Conservation (phyloP, 1,140 invertebrate species). For the Aphaenogaster rudis region DNA sequence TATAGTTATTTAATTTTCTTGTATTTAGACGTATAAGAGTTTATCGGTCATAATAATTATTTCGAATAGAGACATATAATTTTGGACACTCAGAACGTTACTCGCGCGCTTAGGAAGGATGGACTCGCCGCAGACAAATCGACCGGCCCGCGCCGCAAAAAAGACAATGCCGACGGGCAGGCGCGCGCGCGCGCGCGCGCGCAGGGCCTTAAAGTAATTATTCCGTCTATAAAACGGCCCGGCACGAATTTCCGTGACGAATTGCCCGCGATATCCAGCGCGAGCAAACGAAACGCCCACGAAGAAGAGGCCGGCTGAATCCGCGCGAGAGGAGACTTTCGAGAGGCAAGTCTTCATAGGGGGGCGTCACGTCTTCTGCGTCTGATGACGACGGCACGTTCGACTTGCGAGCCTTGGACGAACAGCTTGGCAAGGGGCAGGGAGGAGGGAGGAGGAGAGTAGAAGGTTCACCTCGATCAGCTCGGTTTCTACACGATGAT, state of each 20-base stretch:
- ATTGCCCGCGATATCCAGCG: constrained; percentile 59
- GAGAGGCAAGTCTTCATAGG: constrained; percentile 47
- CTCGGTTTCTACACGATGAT: constrained; percentile 78
- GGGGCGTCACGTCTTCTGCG: constrained; percentile 33
- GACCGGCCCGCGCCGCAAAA: constrained; percentile 32
- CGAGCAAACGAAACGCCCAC: constrained; percentile 63
- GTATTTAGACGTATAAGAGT: neutral
- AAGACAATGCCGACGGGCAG: constrained; percentile 1
- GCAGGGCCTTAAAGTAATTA: constrained; percentile 43
- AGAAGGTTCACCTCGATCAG: constrained; percentile 60
- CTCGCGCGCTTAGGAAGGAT: neutral
- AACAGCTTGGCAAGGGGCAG: neutral
- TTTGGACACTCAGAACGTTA: neutral
- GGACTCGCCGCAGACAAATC: constrained; percentile 24
- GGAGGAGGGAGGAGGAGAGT: neutral
- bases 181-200: neutral
- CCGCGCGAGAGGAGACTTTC: constrained; percentile 16
- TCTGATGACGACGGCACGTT: constrained; percentile 60
- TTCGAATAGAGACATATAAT: constrained; percentile 27
- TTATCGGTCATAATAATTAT: neutral
- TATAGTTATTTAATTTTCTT: neutral
- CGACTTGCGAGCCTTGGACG: constrained; percentile 49
- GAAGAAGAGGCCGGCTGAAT: constrained; percentile 41
- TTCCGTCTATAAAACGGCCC: constrained; percentile 64
- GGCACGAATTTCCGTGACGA: constrained; percentile 60